A percentile compares a stretch with the other conserved stretches of the same genome.
Evolutionary conservation across 2,888 invertebrate genomes (phyloP).

Genomic region (Coronaproctus castanopsis): DNA sequence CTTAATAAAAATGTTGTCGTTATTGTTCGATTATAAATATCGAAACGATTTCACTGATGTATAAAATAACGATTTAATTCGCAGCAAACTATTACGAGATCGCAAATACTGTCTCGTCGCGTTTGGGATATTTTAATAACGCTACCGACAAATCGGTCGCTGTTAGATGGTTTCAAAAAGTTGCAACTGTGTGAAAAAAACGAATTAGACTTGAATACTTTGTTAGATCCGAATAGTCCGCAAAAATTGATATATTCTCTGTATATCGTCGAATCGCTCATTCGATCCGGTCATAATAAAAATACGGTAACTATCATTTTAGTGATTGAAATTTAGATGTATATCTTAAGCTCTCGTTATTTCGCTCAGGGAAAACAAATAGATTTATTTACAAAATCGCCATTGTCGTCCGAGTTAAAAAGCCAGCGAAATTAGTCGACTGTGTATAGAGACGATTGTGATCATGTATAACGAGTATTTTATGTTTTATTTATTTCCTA

Average conservation of each 20-base stretch:
- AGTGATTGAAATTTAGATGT: slow-evolving; percentile 4
- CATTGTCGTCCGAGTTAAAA: no score
- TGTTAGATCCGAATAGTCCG: slow-evolving; percentile 70
- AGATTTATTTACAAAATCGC: no score
- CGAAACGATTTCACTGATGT: no score
- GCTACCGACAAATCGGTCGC: slow-evolving; percentile 69
- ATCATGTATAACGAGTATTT: no score
- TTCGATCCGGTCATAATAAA: slow-evolving; percentile 16
- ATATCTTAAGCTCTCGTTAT: neutral
- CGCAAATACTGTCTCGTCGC: slow-evolving; percentile 67
- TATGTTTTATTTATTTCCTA: no score
- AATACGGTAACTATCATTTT: slow-evolving; percentile 14
- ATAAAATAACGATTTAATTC: no score
- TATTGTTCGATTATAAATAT: no score
- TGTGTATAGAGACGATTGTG: no score
- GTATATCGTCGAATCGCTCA: slow-evolving; percentile 67
- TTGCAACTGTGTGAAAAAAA: slow-evolving; percentile 30
- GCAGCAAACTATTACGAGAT: slow-evolving; percentile 58
- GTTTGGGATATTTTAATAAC: slow-evolving; percentile 90
- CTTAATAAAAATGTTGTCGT: no score
- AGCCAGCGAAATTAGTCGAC: no score
- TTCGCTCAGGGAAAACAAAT: no score
- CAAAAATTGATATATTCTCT: slow-evolving; percentile 89
- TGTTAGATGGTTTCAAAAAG: slow-evolving; percentile 64
- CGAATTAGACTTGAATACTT: slow-evolving; percentile 40